phyloP scores from a whole-genome alignment of 2,113 vertebrate species.

The Acrocephalus arundinaceus region DNA sequence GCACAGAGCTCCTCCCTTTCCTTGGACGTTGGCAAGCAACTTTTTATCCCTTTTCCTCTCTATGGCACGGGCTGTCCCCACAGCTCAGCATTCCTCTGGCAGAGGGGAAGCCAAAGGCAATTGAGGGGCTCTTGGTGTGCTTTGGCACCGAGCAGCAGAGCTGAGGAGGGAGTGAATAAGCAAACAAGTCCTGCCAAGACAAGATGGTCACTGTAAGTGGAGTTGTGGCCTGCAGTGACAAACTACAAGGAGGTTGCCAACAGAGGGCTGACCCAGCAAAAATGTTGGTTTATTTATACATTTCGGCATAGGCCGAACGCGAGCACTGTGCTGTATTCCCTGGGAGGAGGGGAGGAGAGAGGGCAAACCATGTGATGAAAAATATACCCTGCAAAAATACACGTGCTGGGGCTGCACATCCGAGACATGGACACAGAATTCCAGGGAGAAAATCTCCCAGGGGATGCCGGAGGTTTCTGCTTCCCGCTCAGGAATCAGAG shows the following conservation, averaged over 20 bases:
- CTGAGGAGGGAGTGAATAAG: background rate
- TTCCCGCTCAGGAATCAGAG: background rate
- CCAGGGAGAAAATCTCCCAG: background rate
- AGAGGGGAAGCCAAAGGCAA: conserved; percentile 1
- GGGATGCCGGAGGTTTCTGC: background rate
- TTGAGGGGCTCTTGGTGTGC: background rate
- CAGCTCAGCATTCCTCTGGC: background rate
- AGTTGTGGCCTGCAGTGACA: conserved; percentile 39
- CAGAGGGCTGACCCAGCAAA: conserved; percentile 36
- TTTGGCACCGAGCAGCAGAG: conserved; percentile 7
- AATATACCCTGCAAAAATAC: background rate
- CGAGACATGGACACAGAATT: background rate
- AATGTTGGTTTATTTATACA: conserved; percentile 48
- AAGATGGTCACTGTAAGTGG: conserved; percentile 28
- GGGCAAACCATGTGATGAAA: background rate
- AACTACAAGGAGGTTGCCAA: conserved; percentile 1
- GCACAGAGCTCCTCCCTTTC: background rate
- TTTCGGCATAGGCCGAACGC: background rate
- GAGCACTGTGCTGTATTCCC: background rate
- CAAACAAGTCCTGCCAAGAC: background rate
- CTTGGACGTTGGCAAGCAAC: background rate
- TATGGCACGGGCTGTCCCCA: background rate
- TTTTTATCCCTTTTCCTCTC: background rate
- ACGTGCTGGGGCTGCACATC: background rate
- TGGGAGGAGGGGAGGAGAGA: background rate